Base-by-base conservation (phyloP, 1,140 invertebrate genomes). In the Lanistes nyassanus region DNA sequence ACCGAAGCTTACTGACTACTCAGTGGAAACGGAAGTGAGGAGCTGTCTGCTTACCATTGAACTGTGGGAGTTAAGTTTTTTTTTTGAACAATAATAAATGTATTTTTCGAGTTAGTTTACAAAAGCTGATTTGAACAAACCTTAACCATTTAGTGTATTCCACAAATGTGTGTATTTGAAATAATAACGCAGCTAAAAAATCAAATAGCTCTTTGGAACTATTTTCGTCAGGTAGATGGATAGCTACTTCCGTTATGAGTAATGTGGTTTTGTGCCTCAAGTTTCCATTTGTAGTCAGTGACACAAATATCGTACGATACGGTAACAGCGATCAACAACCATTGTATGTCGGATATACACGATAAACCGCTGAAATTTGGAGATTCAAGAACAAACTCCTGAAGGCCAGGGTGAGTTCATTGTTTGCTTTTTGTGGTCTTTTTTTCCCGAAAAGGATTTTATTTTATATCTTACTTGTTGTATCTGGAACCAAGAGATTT, bases 381-480 rank as follows among this genome's bases (percentile, higher is more conserved):
- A 87, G 83, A 83, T 70, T 87, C 71, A 87, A 85, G 84, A 87
- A 85, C 83, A 87, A 85, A 82, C 84, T 87, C 85, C 85, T 87
- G 67, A 87, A 85, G 83, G 85, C 83, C 85, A 80, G 85, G 85
- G 85, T 87, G 82, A 85, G 85, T 68, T 42, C 71, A 37, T 6
- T 65, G 26, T 47, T 76, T 69, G 21, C 1, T 47, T 47, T 47
- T 58, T 37, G 29, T 19, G 39, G 26, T 66, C 26, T n/a, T n/a
- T n/a, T n/a, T n/a, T n/a, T 13, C 19, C 42, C 42, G 42, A 13
- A 47, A 47, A 16, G 19, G 42, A 16, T 47, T 47, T 47, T 47
- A 47, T 47, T 47, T 47, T 47, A 47, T 9, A 47, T 9, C 42
- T 47, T 47, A 47, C 42, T 13, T 3, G 42, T 6, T 47, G 42